phyloP scores from a whole-genome alignment of 2,797 vertebrate species.

The Vipera latastei region DNA sequence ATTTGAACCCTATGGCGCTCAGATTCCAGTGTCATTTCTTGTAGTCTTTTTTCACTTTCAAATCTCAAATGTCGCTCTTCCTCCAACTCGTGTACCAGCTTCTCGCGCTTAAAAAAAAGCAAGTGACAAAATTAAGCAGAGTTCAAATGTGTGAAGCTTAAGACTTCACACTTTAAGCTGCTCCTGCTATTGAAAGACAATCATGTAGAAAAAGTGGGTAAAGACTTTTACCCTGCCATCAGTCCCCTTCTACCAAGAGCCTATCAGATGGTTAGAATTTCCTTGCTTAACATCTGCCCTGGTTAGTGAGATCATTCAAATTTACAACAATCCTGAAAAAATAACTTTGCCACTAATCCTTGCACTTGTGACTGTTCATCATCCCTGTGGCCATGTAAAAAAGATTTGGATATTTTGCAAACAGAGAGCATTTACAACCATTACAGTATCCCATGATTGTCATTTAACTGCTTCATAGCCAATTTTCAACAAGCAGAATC shows the following conservation, averaged over 20 bases:
- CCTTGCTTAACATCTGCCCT: background rate
- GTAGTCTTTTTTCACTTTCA: slow-evolving; percentile 85
- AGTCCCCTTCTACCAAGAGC: background rate
- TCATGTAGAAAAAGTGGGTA: background rate
- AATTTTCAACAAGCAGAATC: background rate
- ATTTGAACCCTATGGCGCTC: slow-evolving; percentile 84
- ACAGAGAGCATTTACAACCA: background rate
- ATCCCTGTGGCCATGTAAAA: background rate
- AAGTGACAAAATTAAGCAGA: background rate
- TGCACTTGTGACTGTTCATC: background rate
- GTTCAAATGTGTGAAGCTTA: background rate
- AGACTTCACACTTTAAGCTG: too few species aligned
- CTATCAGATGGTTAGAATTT: background rate
- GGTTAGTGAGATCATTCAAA: background rate
- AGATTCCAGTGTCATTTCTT: slow-evolving; percentile 84
- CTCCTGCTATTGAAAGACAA: background rate
- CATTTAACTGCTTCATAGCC: background rate
- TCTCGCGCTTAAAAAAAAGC: slow-evolving; percentile 79
- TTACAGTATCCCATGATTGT: background rate
- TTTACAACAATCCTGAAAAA: background rate
- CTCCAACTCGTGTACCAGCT: slow-evolving; percentile 92
- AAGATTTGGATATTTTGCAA: background rate
- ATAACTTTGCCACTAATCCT: background rate
- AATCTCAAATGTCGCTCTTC: slow-evolving; percentile 87
- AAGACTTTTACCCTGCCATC: background rate